Conservation (phyloP, 2,888 invertebrate genomes). For the Bellardia pandia region DNA sequence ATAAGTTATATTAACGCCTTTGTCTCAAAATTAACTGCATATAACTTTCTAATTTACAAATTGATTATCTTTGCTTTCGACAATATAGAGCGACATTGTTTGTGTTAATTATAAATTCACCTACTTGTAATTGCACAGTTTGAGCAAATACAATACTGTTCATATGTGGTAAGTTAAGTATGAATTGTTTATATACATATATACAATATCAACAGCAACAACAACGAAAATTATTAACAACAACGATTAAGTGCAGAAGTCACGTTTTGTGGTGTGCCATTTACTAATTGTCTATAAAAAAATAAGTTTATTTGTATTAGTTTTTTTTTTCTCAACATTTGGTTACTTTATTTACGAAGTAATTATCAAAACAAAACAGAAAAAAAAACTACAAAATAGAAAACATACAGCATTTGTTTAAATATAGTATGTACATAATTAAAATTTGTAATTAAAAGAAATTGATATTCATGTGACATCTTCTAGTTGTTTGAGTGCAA, state of each 20-base stretch:
- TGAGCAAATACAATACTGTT: background rate
- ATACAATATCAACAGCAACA: constrained; percentile 14
- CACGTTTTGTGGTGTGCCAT: constrained; percentile 70
- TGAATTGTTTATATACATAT: constrained; percentile 15
- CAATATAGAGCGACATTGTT: background rate
- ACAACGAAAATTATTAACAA: constrained; percentile 39
- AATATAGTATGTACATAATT: constrained; percentile 45
- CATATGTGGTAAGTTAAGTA: background rate
- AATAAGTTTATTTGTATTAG: constrained; percentile 45
- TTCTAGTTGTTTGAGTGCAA: background rate
- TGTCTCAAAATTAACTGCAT: no score
- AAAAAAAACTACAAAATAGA: constrained; percentile 32
- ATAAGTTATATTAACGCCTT: no score
- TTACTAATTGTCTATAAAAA: constrained; percentile 71
- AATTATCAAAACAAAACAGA: constrained; percentile 64
- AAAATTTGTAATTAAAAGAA: constrained; percentile 64
- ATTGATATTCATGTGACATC: constrained; percentile 66
- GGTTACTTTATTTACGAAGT: constrained; percentile 62
- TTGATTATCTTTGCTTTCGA: background rate
- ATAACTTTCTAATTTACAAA: no score
- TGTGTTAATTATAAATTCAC: background rate
- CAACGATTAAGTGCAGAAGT: constrained; percentile 65
- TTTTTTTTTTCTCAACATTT: constrained; percentile 24
- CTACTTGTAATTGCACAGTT: constrained; percentile 16
- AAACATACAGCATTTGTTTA: constrained; percentile 44